These are phyloP conservation scores for Caenorhabditis sp. DNA, from an alignment of 2,888 invertebrate genomes.

Conservation along the genomic window DNA sequence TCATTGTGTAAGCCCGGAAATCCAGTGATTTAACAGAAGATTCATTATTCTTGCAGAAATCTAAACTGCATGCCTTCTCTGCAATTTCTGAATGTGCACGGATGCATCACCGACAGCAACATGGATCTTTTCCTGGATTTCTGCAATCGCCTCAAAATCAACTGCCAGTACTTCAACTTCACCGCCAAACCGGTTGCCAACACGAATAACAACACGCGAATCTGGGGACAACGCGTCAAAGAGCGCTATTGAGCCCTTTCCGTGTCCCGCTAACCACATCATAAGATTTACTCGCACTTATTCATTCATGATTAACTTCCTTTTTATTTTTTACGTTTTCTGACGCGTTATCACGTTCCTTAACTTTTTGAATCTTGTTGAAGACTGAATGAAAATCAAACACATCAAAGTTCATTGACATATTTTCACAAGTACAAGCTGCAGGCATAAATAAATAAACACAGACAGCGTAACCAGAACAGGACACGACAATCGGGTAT, in stretches of 20 bases:
- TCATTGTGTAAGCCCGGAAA: constrained; percentile 18
- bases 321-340: too few relatives aligned
- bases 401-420: too few relatives aligned
- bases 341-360: too few relatives aligned
- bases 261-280: constrained; percentile 7
- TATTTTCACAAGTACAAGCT: too few relatives aligned
- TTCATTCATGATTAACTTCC: too few relatives aligned
- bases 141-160: constrained; percentile 15
- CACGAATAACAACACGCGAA: not conserved
- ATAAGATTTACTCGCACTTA: too few relatives aligned
- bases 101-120: constrained; percentile 27
- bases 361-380: too few relatives aligned
- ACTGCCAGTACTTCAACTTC: constrained; percentile 32
- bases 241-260: not conserved
- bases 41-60: constrained; percentile 7
- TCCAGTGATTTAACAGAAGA: not conserved
- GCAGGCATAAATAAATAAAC: too few relatives aligned
- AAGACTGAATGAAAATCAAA: too few relatives aligned
- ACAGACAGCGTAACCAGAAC: too few relatives aligned
- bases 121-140: constrained; percentile 20
- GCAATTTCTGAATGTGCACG: constrained; percentile 32
- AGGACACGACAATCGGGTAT: too few relatives aligned
- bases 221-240: constrained; percentile 29
- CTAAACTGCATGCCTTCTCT: constrained; percentile 15
- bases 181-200: constrained; percentile 36